Base-by-base conservation (phyloP, 2,888 invertebrate genomes). In the Orthonychiurus folsomi region DNA sequence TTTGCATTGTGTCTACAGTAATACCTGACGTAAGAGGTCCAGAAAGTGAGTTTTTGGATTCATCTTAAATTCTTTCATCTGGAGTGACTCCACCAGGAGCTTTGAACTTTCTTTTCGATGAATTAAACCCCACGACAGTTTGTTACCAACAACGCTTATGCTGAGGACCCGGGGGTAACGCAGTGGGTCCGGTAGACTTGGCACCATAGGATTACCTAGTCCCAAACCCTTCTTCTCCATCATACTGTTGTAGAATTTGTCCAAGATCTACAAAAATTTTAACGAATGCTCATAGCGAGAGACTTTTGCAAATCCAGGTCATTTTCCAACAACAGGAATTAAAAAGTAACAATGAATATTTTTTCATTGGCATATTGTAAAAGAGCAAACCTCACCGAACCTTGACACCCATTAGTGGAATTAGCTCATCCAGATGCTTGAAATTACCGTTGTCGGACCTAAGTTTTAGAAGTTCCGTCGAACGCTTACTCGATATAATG, bases 31-130 rank as follows among this genome's bases (percentile, higher is more conserved):
- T 26, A 68, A 28, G 12, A 63, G 24, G 1, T 59, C 26, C 3
- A 68, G 24, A 50, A 67, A 66, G 47, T 66, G 66, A 28, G 59
- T 63, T 26, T 62, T 64, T 1, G 65, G 66, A 37, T 58, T 63
- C n/a, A 65, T 61, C 0, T 53, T 47, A 20, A 68, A 57, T n/a
- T 20, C 25, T 18, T 63, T n/a, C n/a, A 62, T 37, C 50, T 50
- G 21, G 24, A 66, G 55, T 0, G 59, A 2, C 25, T 67, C 59
- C 3, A 67, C 18, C 12, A 23, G 2, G 18, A 67, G 24, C 12
- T 50, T 15, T 21, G 24, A 28, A 1, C 27, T 26, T 12, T 21
- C 2, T 18, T 20, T n/a, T 21, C 67, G 62, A 0, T 60, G 12
- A 23, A 67, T 62, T 9, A 61, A 50, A 20, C 63, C 60, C 66